A percentile compares a stretch with the other conserved stretches of the same genome.
Evolutionary conservation across 2,888 invertebrate species (phyloP).

Genomic region (Amphipyra berbera): DNA sequence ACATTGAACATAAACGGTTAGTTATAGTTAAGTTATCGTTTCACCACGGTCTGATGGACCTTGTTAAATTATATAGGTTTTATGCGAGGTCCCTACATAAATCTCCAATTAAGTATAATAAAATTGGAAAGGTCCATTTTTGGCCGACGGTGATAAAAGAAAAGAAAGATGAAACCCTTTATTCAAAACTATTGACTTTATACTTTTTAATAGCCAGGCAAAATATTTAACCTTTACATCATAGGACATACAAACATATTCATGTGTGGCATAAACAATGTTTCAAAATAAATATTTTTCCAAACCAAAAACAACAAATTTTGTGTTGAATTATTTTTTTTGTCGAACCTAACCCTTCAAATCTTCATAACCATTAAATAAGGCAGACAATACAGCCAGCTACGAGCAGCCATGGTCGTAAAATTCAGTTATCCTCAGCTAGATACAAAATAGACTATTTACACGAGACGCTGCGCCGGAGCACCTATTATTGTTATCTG

Average conservation of each 20-base stretch:
- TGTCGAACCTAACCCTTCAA: neutral
- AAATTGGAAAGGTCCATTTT: slow-evolving; percentile 1
- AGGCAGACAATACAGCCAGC: slow-evolving; percentile 26
- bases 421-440: slow-evolving; percentile 50
- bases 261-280: neutral
- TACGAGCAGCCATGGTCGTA: slow-evolving; percentile 42
- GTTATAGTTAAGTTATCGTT: slow-evolving; percentile 38
- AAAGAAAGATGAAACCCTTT: no score
- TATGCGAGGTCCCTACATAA: slow-evolving; percentile 23
- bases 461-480: slow-evolving; percentile 42
- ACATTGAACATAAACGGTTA: slow-evolving; percentile 33
- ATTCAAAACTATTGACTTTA: no score
- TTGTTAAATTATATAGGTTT: slow-evolving; percentile 18
- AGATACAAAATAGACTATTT: slow-evolving; percentile 51
- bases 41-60: slow-evolving; percentile 42
- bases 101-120: slow-evolving; percentile 35
- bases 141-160: neutral
- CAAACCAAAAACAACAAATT: no score
- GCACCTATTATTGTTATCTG: slow-evolving; percentile 53
- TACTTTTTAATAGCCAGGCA: no score
- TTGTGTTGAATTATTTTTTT: no score
- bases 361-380: slow-evolving; percentile 30
- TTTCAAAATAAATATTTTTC: neutral
- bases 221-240: no score
- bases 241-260: no score